Conservation (phyloP, 2,888 invertebrate genomes). For the Abscondita cerata region DNA sequence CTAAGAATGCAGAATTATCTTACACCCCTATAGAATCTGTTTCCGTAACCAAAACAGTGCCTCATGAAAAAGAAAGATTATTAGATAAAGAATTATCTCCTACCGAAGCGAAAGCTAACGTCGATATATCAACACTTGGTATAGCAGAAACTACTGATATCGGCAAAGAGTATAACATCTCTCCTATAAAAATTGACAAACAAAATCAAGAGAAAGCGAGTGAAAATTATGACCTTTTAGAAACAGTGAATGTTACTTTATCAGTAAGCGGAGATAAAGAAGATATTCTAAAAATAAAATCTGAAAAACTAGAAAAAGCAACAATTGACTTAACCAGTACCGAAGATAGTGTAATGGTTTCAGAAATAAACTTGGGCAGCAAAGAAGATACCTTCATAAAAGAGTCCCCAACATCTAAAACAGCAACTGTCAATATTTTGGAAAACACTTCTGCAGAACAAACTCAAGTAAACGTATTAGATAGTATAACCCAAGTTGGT, state of each 20-base stretch:
- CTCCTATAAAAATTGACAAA: too few species aligned
- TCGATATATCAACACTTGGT: constrained; percentile 49
- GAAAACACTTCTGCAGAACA: constrained; percentile 40
- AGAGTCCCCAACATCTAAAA: constrained; percentile 44
- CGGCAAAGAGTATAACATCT: constrained; percentile 43
- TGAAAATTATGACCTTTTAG: constrained; percentile 48
- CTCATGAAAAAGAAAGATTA: constrained; percentile 52
- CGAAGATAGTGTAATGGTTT: constrained; percentile 42
- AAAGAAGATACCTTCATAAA: constrained; percentile 50
- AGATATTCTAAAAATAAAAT: constrained; percentile 45
- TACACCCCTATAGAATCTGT: constrained; percentile 57
- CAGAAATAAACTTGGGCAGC: constrained; percentile 51
- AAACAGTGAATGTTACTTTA: constrained; percentile 49
- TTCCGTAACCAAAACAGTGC: constrained; percentile 54
- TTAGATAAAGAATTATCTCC: constrained; percentile 45
- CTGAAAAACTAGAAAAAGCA: constrained; percentile 47
- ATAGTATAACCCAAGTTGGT: constrained; percentile 1
- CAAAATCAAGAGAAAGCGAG: constrained; percentile 48
- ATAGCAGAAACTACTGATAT: constrained; percentile 47
- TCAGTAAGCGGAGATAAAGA: constrained; percentile 55
- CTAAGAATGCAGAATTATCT: constrained; percentile 57
- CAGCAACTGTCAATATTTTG: constrained; percentile 42
- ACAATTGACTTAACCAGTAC: constrained; percentile 48
- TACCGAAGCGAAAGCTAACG: constrained; percentile 46
- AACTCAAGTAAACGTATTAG: constrained; percentile 32